phyloP scores from a whole-genome alignment of 2,113 vertebrate genomes.

The Pteronura brasiliensis region DNA sequence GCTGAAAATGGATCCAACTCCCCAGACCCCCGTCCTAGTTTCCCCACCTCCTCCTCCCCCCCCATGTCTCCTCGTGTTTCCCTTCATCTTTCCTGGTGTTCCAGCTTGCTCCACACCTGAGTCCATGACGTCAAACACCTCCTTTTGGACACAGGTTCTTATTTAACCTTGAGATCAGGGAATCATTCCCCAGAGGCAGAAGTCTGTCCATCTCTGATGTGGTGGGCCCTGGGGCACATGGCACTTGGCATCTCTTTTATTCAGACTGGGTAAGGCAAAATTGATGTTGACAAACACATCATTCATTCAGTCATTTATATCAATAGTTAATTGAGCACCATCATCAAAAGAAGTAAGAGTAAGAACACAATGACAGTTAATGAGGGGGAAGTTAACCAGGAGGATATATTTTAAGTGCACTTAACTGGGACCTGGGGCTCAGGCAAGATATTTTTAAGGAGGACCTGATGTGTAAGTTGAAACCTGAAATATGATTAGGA shows the following conservation, averaged over 20 bases:
- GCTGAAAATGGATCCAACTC: background rate
- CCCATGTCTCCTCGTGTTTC: background rate
- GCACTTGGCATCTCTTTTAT: background rate
- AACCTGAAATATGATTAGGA: background rate
- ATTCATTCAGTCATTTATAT: background rate
- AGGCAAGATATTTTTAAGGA: background rate
- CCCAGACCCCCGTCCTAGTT: background rate
- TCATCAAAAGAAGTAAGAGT: background rate
- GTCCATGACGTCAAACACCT: background rate
- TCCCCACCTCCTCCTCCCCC: background rate
- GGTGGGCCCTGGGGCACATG: background rate
- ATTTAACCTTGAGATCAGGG: slow-evolving; percentile 34
- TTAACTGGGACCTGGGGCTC: background rate
- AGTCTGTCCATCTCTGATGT: background rate
- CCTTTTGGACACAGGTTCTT: slow-evolving; percentile 11
- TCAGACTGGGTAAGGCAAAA: background rate
- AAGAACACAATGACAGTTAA: background rate
- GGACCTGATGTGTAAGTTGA: background rate
- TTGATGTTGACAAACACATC: background rate
- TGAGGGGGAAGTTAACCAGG: background rate
- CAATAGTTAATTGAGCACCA: background rate
- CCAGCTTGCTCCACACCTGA: background rate
- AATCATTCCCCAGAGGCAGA: background rate
- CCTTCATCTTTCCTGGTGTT: background rate
- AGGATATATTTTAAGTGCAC: background rate